Conservation (phyloP, 2,888 invertebrate species). For the Plusia festucae region DNA sequence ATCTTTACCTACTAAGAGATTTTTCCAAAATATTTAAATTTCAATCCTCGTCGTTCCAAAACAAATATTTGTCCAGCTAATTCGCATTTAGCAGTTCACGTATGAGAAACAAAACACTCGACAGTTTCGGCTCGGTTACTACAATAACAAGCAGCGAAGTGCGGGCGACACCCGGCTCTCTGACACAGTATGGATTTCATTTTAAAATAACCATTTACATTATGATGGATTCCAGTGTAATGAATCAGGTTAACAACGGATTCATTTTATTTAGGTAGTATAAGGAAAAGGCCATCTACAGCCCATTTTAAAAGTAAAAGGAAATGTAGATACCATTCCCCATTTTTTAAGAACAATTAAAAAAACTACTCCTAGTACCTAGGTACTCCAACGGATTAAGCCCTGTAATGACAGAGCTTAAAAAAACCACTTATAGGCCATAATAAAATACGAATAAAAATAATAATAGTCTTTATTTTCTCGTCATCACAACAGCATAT, state of each 20-base stretch:
- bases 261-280: neutral
- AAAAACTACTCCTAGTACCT: no score
- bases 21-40: slow-evolving; percentile 73
- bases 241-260: neutral
- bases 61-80: slow-evolving; percentile 87
- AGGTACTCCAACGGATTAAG: no score
- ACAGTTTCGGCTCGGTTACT: slow-evolving; percentile 83
- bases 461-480: no score
- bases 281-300: no score
- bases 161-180: slow-evolving; percentile 61
- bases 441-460: no score
- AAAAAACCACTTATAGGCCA: no score
- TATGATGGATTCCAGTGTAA: neutral
- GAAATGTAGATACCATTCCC: no score
- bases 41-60: slow-evolving; percentile 81
- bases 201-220: slow-evolving; percentile 56
- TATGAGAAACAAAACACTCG: slow-evolving; percentile 83
- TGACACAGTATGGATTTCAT: slow-evolving; percentile 58
- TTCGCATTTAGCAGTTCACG: slow-evolving; percentile 84
- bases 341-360: no score
- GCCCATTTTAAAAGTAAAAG: no score
- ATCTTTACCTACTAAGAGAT: slow-evolving; percentile 15
- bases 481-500: no score
- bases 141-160: slow-evolving; percentile 79
- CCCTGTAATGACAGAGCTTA: no score